Base-by-base conservation (phyloP, 2,888 invertebrate species). In the Sesia apiformis region DNA sequence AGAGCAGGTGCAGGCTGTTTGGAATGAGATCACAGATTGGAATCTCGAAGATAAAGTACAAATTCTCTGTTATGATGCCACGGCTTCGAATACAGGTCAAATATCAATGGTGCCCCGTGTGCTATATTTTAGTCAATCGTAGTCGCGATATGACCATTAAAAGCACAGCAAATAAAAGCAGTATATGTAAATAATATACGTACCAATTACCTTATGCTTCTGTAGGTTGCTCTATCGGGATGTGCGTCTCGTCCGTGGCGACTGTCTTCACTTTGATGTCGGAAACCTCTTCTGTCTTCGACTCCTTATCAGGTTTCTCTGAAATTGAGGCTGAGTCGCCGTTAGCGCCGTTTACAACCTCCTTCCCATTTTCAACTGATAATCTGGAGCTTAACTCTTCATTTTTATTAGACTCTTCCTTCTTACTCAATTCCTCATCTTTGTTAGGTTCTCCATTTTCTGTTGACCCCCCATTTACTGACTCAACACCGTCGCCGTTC, bases 231-330 rank as follows among this genome's bases (percentile, higher is more conserved):
- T 90, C 90, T 74, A 82, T 79, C 63, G 80, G 80, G 52, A 76
- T 76, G 60, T 73, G 77, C 8, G 84, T 75, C 61, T 87, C 87
- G 55, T 84, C 89, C n/a, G 86, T 81, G 54, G 90, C 81, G 49
- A 91, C 82, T 59, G 90, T 84, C 80, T 92, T 92, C 39, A 90
- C 88, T 81, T 91, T 91, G 63, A 91, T 90, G 59, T 91, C 91
- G 6, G 77, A 59, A 43, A 76, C 67, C 55, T 79, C 84, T 52
- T 80, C 81, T 3, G 66, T 60, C 57, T 79, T 81, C 53, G 64
- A 76, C 52, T 89, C 91, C 43, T 63, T 86, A 80, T 40, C 75
- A 77, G 59, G 58, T 59, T 4, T 62, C 63, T 56, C 64, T 65
- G 3, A 67, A 65, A 52, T 72, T 70, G 4, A 66, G 61, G 5